Base-by-base conservation (phyloP, 2,888 invertebrate species). In the Autographa gamma region DNA sequence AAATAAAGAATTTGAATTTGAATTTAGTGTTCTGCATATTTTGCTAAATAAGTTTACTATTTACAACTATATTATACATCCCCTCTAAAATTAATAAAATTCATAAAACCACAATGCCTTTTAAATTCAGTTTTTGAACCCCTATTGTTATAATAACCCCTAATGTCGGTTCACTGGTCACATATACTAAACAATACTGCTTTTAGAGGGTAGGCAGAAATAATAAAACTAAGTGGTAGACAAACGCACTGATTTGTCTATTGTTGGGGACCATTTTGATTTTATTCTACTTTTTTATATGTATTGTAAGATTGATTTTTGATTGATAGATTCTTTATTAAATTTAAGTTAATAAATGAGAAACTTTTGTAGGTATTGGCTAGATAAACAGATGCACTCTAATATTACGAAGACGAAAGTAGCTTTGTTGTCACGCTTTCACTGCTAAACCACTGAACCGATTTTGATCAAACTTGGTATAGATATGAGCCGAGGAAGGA, bases 191-290 rank as follows among this genome's bases (percentile, higher is more conserved):
- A 54, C 54, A 56, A 56, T 56, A 56, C 19, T 5, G 11, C 25
- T 25, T 11, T 56, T 14, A n/a, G 59, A 16, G 59, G 59, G 59
- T 59, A 59, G 59, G 59, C 32, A 59, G 32, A 31, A 31, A 59
- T 59, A 59, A 59, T 31, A 56, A n/a, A 32, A 32, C 7, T 59
- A 31, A 34, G 59, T 59, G 32, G 59, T 8, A 31, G 32, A 59
- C 31, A 59, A 59, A 59, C 32, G 31, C 11, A 34, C n/a, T 59
- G 59, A 59, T 59, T 59, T 9, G 59, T 4, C 8, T 32, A 25
- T 59, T 59, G 59, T 56, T 25, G 25, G 6, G 5, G 3, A 48
- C 48, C 1, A n/a, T 56, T 56, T 25, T 56, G 13, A 13, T 11
- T 19, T 56, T 56, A 3, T 5, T 56, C 18, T 2, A 4, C 4